Base-by-base conservation (phyloP, 2,797 vertebrate genomes). In the Rhinogobio ventralis region DNA sequence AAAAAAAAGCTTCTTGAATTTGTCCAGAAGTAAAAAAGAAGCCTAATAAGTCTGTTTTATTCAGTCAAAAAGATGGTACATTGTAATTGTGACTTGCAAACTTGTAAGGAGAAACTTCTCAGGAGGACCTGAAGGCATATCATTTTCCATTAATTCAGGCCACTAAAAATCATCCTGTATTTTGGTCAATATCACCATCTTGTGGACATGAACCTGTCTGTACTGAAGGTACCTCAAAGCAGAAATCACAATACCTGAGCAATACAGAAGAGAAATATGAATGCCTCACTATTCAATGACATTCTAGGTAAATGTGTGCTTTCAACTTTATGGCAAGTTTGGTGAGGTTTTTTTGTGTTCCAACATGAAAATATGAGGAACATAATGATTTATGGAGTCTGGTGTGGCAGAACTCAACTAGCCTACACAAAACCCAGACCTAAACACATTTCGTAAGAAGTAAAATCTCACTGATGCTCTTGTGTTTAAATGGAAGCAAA, bases 131-230 rank as follows among this genome's bases (percentile, higher is more conserved):
- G 2, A 57, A 69, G 9, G 62, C 5, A 64, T 55, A 39, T 74
- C 20, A 49, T 86, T 90, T 87, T 85, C 74, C 86, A 86, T 86
- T 62, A 49, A 89, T 85, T 72, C 88, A 86, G 81, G 84, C 85
- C 79, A 87, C 71, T 69, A 78, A 73, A 83, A 73, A 19, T 60
- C 20, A 55, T 77, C 85, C 86, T 72, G 92, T 94, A 94, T 92
- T 94, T 93, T 95, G 92, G 94, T 95, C 91, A 93, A 95, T 94
- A 94, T 93, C 95, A 92, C 95, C 95, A 96, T 96, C 95, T 96
- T 95, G 95, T 96, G 95, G 95, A 92, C 92, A 88, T 17, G 74
- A 81, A 69, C 53, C 60, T 75, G 68, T 79, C 75, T 60, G 57
- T 79, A 51, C 68, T 45, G 19, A 62, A 72, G 55, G 46, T 76